Base-by-base conservation (phyloP, 2,113 vertebrate genomes). In the Gila orcuttii region DNA sequence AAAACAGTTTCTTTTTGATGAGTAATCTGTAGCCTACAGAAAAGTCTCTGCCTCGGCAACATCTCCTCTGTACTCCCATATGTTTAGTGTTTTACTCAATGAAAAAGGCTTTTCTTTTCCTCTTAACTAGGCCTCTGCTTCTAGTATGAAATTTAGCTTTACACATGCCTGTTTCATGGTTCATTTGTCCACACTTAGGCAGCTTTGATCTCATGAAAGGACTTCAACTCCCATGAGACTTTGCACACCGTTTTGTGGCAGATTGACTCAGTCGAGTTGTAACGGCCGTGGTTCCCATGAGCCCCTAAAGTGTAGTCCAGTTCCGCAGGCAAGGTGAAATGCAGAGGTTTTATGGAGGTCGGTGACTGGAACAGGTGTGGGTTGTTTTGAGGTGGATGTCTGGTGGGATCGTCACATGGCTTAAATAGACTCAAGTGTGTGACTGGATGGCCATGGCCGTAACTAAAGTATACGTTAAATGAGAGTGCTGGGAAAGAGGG, bases 1-100 rank as follows among this genome's bases (percentile, higher is more conserved):
- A 52, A 91, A 91, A 90, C 28, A 62, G 71, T 90, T 91, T 89
- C 71, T 87, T 88, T 92, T 91, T 91, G 86, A 91, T 89, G 91
- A 89, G 89, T 93, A 89, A 91, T 93, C 90, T 91, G 64, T 86
- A 92, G 90, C 89, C 90, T 91, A 88, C 79, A 85, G 15, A 76
- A 88, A 85, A 85, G 86, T 71, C 79, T 88, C 85, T 64, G 45
- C 79, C 86, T 82, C 88, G 62, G 85, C 85, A 90, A 77, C 47
- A 47, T 90, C 86, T 88, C 85, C 42, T 87, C 76, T 88, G 50
- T 82, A 83, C 69, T 79, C 85, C 85, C 90, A 88, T 85, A 86
- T 92, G 91, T 84, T 89, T 75, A 85, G 88, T 85, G 90, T 92
- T 93, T 91, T 90, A 78, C 87, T 89, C 86, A 62, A 87, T 31